phyloP scores from a whole-genome alignment of 2,888 invertebrate species.

The Scelioninae gen. 2 region DNA sequence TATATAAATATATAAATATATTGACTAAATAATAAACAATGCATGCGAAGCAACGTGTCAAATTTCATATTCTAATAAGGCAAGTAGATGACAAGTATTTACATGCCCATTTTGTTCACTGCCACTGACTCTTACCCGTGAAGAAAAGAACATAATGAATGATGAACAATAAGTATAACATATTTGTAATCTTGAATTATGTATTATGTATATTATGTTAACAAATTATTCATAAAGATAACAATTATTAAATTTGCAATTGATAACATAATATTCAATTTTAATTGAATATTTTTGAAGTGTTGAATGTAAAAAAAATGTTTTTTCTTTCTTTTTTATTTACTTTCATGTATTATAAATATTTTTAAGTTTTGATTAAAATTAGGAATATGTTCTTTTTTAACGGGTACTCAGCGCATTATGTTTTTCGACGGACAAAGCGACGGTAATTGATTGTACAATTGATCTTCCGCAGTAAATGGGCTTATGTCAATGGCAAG shows the following conservation, averaged over 20 bases:
- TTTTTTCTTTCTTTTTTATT: conserved; percentile 4
- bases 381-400: conserved; percentile 43
- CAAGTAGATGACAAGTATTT: conserved; percentile 61
- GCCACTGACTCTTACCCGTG: conserved; percentile 70
- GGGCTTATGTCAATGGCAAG: conserved; percentile 51
- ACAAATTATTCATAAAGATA: conserved; percentile 4
- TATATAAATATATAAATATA: conserved; percentile 60
- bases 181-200: conserved; percentile 11
- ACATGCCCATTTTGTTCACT: conserved; percentile 71
- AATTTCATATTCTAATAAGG: conserved; percentile 71
- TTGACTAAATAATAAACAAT: conserved; percentile 67
- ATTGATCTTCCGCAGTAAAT: conserved; percentile 44
- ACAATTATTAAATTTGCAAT: conserved; percentile 15
- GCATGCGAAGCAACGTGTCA: conserved; percentile 69
- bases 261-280: too few relatives aligned
- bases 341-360: conserved; percentile 15
- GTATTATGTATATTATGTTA: conserved; percentile 24
- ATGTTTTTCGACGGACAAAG: conserved; percentile 51
- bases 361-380: conserved; percentile 13
- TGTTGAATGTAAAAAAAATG: conserved; percentile 4
- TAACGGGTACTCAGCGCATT: conserved; percentile 49
- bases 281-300: conserved; percentile 3
- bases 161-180: conserved; percentile 18
- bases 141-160: conserved; percentile 36
- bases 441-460: conserved; percentile 54